Evolutionary conservation across 2,113 vertebrate species (phyloP).

Genomic region (Pipa parva): DNA sequence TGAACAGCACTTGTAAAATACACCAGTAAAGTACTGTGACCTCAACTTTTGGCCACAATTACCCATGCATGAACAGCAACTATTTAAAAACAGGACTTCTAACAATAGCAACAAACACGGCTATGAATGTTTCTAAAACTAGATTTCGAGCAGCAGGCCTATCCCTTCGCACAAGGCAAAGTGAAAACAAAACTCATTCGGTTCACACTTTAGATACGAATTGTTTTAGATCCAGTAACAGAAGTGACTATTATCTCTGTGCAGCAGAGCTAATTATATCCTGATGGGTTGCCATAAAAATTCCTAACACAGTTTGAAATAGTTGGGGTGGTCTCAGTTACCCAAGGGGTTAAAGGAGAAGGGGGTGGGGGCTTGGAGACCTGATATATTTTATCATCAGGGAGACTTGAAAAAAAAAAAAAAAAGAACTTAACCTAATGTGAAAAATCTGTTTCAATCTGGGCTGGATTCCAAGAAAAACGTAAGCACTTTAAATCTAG

Average conservation of each 20-base stretch:
- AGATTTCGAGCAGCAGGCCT: constrained; percentile 12
- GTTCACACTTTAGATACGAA: background rate
- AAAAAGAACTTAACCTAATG: constrained; percentile 22
- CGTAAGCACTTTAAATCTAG: constrained; percentile 31
- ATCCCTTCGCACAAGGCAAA: background rate
- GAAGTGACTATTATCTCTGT: constrained; percentile 6
- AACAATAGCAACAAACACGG: constrained; percentile 25
- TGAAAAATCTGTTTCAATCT: constrained; percentile 31
- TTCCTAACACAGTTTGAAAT: background rate
- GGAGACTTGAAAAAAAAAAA: background rate
- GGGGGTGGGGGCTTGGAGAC: background rate
- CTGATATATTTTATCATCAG: constrained; percentile 15
- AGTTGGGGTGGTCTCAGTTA: background rate
- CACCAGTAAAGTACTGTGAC: constrained; percentile 34
- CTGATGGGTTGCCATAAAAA: background rate
- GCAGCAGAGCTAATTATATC: background rate
- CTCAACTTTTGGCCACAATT: constrained; percentile 40
- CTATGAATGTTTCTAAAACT: constrained; percentile 17
- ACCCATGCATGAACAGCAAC: constrained; percentile 30
- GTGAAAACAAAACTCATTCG: background rate
- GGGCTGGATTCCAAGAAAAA: constrained; percentile 29
- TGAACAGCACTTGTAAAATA: constrained; percentile 24
- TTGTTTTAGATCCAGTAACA: constrained; percentile 7
- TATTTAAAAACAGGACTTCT: constrained; percentile 26
- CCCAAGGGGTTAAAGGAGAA: background rate